Base-by-base conservation (phyloP, 1,140 invertebrate species). In the Temnothorax nylanderi region DNA sequence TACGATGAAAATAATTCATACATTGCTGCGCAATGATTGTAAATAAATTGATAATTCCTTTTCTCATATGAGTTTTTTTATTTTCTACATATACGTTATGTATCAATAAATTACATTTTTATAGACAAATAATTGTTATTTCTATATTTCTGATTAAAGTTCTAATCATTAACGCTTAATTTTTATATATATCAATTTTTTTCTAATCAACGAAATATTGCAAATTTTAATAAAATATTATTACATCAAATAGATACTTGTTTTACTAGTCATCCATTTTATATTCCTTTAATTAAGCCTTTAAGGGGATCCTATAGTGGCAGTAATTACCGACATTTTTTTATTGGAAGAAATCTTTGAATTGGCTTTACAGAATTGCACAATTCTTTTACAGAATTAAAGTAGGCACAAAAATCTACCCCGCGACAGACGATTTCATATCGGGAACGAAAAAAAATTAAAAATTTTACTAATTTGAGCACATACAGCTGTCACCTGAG, bases 81-180 rank as follows among this genome's bases (percentile, higher is more conserved):
- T 34, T 21, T 72, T n/a, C 1, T n/a, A 34, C 2, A n/a, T n/a
- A 44, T 47, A 72, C 7, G 7, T 51, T 74, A 34, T 74, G 18
- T 56, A 54, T 54, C 37, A 37, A n/a, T 54, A 54, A 74, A 37
- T 54, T n/a, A 34, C 71, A 56, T 74, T 54, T 74, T 54, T 47
- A 1, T 54, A 54, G 16, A 54, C 8, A 51, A 34, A 6, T 11
- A 34, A 51, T 34, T 34, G 10, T 51, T 11, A 51, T 10, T 34
- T 72, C 8, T 49, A 32, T 51, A n/a, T 51, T 74, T 51, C 8
- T 5, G 8, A 11, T 72, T 51, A 51, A 54, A 34, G 26, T 47
- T 13, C 5, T 54, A 37, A 49, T 34, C 37, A 32, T 49, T 32
- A n/a, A 72, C 7, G 10, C 7, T 74, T n/a, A 44, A 44, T 34